Percentiles rank a stretch among this genome's conserved stretches.
Conservation (phyloP, 2,113 vertebrate species). For the Sebastes schlegelii region DNA sequence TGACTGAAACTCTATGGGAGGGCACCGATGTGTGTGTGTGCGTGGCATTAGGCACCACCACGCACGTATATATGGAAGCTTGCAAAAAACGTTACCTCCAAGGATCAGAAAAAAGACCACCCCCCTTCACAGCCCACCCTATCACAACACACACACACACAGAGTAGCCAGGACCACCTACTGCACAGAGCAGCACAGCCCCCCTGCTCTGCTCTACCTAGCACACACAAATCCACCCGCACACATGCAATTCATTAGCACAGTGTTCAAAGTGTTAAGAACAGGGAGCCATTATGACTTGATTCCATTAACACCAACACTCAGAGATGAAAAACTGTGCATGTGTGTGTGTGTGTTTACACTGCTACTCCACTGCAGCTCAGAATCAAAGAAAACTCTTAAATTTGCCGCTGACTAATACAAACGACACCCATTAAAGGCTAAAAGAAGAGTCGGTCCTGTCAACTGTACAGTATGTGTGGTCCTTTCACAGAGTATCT, state of each 20-base stretch:
- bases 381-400: constrained; percentile 53
- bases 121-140: constrained; percentile 51
- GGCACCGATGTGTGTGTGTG: constrained; percentile 27
- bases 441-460: constrained; percentile 51
- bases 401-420: constrained; percentile 56
- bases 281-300: constrained; percentile 76
- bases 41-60: constrained; percentile 47
- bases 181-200: constrained; percentile 54
- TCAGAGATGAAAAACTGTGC: constrained; percentile 61
- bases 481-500: constrained; percentile 58
- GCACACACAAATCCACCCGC: constrained; percentile 59
- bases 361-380: constrained; percentile 32
- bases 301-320: constrained; percentile 60
- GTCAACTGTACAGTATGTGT: constrained; percentile 61
- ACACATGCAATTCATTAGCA: constrained; percentile 73
- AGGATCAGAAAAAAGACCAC: constrained; percentile 70
- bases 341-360: constrained; percentile 5
- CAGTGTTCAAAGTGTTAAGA: constrained; percentile 69
- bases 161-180: constrained; percentile 63
- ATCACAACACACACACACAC: constrained; percentile 51
- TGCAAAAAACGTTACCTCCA: constrained; percentile 45
- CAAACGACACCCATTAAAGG: constrained; percentile 51
- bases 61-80: constrained; percentile 40
- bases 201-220: constrained; percentile 46
- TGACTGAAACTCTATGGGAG: constrained; percentile 56